phyloP scores from a whole-genome alignment of 2,113 vertebrate genomes.

The Myrmecophaga tridactyla region DNA sequence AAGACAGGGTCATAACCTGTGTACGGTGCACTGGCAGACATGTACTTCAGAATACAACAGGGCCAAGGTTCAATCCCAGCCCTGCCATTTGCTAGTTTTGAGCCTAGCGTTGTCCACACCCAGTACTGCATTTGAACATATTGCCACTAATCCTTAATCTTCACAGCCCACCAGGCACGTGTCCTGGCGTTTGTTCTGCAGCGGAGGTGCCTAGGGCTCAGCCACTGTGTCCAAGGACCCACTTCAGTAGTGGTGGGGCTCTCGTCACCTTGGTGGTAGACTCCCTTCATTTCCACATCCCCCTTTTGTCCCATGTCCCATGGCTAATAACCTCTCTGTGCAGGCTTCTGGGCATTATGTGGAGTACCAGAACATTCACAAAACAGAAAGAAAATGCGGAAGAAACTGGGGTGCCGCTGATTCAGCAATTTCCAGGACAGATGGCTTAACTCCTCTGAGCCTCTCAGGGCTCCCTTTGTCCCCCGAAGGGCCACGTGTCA shows the following conservation, averaged over 20 bases:
- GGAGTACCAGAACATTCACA: background rate
- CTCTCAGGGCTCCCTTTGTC: fast-evolving
- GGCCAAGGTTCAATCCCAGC: fast-evolving
- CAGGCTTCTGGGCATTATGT: too few species aligned
- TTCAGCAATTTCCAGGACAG: background rate
- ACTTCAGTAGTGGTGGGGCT: background rate
- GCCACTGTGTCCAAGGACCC: fast-evolving
- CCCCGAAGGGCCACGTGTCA: background rate
- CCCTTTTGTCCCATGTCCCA: fast-evolving
- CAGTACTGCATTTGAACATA: fast-evolving
- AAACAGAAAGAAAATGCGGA: too few species aligned
- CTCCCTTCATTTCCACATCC: background rate
- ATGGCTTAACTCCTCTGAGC: fast-evolving
- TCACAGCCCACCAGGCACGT: fast-evolving
- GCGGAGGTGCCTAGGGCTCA: too few species aligned
- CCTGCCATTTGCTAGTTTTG: background rate
- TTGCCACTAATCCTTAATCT: fast-evolving
- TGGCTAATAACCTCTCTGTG: background rate
- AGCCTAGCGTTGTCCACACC: fast-evolving
- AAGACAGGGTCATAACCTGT: background rate
- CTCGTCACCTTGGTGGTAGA: background rate
- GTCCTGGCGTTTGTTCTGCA: fast-evolving
- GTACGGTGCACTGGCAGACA: background rate
- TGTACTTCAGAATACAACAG: background rate
- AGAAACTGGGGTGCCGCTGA: fast-evolving